Percentiles rank a stretch among this genome's conserved stretches.
These are phyloP conservation scores for Urosaurus nigricauda DNA, from an alignment of 2,797 vertebrate genomes.

Conservation along the genomic window DNA sequence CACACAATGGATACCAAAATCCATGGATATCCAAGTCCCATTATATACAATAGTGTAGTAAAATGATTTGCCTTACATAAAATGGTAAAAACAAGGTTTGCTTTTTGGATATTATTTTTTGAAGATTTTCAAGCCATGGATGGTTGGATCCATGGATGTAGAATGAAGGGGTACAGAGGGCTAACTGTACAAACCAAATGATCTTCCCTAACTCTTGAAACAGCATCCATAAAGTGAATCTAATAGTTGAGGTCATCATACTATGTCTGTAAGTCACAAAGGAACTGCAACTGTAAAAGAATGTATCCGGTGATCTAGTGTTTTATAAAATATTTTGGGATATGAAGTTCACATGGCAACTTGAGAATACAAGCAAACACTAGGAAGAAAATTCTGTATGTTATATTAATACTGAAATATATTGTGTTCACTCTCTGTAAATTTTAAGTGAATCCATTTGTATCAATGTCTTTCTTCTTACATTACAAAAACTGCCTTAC, in stretches of 20 bases:
- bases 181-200: too few relatives aligned
- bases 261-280: background rate
- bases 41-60: too few relatives aligned
- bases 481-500: slow-evolving; percentile 15
- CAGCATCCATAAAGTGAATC: too few relatives aligned
- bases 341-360: background rate
- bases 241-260: background rate
- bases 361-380: background rate
- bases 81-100: too few relatives aligned
- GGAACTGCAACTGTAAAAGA: background rate
- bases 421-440: slow-evolving; percentile 36
- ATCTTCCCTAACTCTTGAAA: background rate
- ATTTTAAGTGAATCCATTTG: slow-evolving; percentile 10
- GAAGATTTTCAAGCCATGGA: background rate
- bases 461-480: slow-evolving; percentile 25
- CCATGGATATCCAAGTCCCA: too few relatives aligned
- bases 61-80: too few relatives aligned
- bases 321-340: background rate
- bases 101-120: too few relatives aligned
- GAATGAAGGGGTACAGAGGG: too few relatives aligned
- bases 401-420: slow-evolving; percentile 21
- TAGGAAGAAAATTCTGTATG: slow-evolving; percentile 26
- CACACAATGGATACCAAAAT: too few relatives aligned
- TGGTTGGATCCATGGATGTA: too few relatives aligned
- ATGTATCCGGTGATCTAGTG: background rate